phyloP scores from a whole-genome alignment of 2,888 invertebrate species.

The Ochropleura plecta region DNA sequence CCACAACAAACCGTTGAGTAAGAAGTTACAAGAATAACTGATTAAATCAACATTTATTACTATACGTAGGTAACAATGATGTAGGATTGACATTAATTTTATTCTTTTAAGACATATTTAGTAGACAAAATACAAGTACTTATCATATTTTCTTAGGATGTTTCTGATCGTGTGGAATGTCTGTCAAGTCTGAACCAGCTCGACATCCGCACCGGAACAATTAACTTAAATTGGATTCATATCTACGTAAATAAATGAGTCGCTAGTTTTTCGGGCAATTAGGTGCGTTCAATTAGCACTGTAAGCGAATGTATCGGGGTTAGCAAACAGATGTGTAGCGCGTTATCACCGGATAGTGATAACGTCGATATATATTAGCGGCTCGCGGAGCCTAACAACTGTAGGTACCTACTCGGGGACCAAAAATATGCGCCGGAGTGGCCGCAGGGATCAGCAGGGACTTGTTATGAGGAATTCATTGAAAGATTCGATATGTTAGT shows the following conservation, averaged over 20 bases:
- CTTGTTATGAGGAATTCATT: background rate
- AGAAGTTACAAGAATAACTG: background rate
- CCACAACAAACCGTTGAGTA: background rate
- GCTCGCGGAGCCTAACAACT: conserved; percentile 19
- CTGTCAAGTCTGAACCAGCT: background rate
- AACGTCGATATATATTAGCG: conserved; percentile 48
- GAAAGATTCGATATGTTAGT: background rate
- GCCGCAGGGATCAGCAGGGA: background rate
- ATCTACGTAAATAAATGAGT: background rate
- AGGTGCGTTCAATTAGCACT: conserved; percentile 50
- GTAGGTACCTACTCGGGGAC: conserved; percentile 15
- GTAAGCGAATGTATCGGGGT: conserved; percentile 68
- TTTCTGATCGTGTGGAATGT: background rate
- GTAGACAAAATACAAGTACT: background rate
- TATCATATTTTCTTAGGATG: background rate
- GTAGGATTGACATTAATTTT: background rate
- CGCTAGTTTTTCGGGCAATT: conserved; percentile 39
- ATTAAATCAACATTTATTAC: background rate
- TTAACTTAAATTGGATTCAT: conserved; percentile 15
- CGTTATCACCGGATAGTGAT: conserved; percentile 68
- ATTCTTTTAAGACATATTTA: background rate
- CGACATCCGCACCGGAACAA: conserved; percentile 4
- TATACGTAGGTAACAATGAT: background rate
- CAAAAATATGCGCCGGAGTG: conserved; percentile 3
- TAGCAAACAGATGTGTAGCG: conserved; percentile 56